Conservation (phyloP, 2,888 invertebrate species). For the Arge pagana region DNA sequence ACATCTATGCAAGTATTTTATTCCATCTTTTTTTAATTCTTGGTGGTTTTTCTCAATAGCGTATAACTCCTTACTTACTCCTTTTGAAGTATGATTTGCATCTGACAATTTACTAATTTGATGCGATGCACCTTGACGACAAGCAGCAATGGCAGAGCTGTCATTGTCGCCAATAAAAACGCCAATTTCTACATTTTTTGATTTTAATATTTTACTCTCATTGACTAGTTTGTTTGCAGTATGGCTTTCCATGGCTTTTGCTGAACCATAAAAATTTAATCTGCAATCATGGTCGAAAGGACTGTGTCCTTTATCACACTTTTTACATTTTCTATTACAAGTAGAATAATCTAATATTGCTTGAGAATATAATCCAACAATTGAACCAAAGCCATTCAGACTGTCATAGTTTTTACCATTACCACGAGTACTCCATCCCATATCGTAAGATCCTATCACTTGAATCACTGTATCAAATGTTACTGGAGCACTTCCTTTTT, state of each 20-base stretch:
- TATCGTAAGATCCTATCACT: slow-evolving; percentile 32
- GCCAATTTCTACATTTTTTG: slow-evolving; percentile 19
- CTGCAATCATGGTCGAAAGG: slow-evolving; percentile 33
- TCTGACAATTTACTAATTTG: slow-evolving; percentile 11
- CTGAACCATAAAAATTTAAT: slow-evolving; percentile 31
- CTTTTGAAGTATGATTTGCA: slow-evolving; percentile 12
- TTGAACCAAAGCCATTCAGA: slow-evolving; percentile 28
- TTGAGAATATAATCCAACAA: slow-evolving; percentile 29
- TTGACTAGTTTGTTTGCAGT: slow-evolving; percentile 24
- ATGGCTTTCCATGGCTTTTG: slow-evolving; percentile 36
- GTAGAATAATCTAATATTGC: slow-evolving; percentile 30
- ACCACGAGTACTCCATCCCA: slow-evolving; percentile 31
- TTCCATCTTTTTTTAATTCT: slow-evolving; percentile 3
- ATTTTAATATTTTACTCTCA: slow-evolving; percentile 25
- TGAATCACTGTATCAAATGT: too few relatives aligned
- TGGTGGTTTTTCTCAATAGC: slow-evolving; percentile 4
- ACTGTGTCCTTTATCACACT: slow-evolving; percentile 27
- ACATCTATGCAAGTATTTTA: slow-evolving; percentile 23
- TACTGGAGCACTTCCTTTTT: too few relatives aligned
- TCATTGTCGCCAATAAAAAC: slow-evolving; percentile 29
- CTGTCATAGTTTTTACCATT: slow-evolving; percentile 27
- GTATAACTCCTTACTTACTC: slow-evolving; percentile 4
- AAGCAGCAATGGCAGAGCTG: slow-evolving; percentile 23
- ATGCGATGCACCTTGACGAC: slow-evolving; percentile 3
- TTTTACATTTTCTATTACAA: slow-evolving; percentile 26